Evolutionary conservation across 2,113 vertebrate species (phyloP).

Genomic region (Lethenteron reissneri): DNA sequence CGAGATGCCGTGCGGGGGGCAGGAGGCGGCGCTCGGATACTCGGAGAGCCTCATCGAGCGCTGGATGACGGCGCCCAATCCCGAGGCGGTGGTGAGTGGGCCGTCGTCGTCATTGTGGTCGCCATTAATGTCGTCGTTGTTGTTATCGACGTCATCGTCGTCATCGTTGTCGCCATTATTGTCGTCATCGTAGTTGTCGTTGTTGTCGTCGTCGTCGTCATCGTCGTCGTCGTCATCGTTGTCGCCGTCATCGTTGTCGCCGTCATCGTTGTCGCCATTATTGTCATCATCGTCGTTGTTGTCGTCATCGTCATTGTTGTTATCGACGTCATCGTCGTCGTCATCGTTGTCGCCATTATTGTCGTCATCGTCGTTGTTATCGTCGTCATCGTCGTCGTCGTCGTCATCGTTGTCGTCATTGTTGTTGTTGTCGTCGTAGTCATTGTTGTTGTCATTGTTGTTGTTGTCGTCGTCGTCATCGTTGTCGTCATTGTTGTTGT

Average conservation of each 20-base stretch:
- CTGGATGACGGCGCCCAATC: slow-evolving; percentile 95
- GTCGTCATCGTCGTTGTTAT: too few species aligned
- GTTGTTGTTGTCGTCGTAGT: too few species aligned
- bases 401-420: too few species aligned
- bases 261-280: too few species aligned
- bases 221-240: background rate
- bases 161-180: background rate
- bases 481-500: too few species aligned
- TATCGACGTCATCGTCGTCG: too few species aligned
- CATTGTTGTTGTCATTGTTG: too few species aligned
- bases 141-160: background rate
- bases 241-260: background rate
- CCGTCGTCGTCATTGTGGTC: background rate
- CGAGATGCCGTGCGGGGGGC: slow-evolving; percentile 91
- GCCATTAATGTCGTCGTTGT: background rate
- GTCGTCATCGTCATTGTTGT: too few species aligned
- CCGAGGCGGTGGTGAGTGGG: slow-evolving; percentile 70
- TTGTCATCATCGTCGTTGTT: too few species aligned
- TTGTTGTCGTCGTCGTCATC: too few species aligned
- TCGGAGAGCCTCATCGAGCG: slow-evolving; percentile 94
- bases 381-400: too few species aligned
- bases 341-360: too few species aligned
- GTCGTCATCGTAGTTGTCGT: background rate
- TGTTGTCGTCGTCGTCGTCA: background rate
- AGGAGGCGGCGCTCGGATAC: slow-evolving; percentile 79